phyloP scores from a whole-genome alignment of 2,797 vertebrate genomes.

The Sebastes oblongus region DNA sequence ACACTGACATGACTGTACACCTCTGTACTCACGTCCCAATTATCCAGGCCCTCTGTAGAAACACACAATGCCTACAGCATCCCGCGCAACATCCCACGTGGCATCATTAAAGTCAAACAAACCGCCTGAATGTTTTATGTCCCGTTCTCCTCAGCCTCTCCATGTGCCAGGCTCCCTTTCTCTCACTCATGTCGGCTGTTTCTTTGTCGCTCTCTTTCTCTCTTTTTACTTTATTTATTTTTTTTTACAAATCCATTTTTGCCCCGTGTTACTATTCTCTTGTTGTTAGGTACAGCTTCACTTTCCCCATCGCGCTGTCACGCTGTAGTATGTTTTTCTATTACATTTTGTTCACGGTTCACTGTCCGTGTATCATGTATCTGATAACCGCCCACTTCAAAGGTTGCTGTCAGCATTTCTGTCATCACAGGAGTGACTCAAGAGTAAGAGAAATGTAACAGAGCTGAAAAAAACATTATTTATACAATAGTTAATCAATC shows the following conservation, averaged over 20 bases:
- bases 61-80: slow-evolving; percentile 70
- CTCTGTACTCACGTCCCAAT: slow-evolving; percentile 72
- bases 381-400: slow-evolving; percentile 34
- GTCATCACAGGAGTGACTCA: neutral
- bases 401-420: slow-evolving; percentile 26
- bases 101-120: slow-evolving; percentile 82
- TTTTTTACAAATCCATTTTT: slow-evolving; percentile 38
- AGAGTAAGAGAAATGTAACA: neutral
- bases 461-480: neutral
- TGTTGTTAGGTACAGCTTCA: slow-evolving; percentile 31
- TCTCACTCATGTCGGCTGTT: slow-evolving; percentile 26
- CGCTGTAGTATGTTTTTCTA: slow-evolving; percentile 36
- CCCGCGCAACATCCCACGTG: slow-evolving; percentile 70
- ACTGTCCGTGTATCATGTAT: slow-evolving; percentile 30
- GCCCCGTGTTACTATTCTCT: slow-evolving; percentile 15
- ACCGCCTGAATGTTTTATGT: slow-evolving; percentile 72
- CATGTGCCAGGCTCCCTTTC: slow-evolving; percentile 34
- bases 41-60: slow-evolving; percentile 64
- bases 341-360: slow-evolving; percentile 52
- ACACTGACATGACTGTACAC: slow-evolving; percentile 58
- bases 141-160: slow-evolving; percentile 37
- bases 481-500: neutral
- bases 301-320: slow-evolving; percentile 38
- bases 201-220: slow-evolving; percentile 10
- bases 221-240: neutral